These are phyloP conservation scores for Drosophila phalerata DNA, from an alignment of 2,888 invertebrate genomes.

Conservation along the genomic window DNA sequence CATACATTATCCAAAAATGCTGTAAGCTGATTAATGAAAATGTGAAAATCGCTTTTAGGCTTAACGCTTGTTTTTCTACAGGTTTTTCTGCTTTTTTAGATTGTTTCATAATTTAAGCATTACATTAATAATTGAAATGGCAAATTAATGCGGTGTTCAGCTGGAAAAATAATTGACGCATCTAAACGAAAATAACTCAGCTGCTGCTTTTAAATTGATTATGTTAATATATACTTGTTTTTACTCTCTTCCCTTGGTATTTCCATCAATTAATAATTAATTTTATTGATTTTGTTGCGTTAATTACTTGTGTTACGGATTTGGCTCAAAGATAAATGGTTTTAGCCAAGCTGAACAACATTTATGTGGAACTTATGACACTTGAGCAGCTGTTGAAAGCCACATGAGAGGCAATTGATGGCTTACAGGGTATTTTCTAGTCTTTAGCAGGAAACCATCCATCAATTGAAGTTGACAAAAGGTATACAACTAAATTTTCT, in stretches of 20 bases:
- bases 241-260: neutral
- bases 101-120: constrained; percentile 30
- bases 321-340: constrained; percentile 56
- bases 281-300: constrained; percentile 64
- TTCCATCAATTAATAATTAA: constrained; percentile 73
- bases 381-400: neutral
- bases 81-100: constrained; percentile 2
- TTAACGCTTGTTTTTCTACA: constrained; percentile 29
- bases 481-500: constrained; percentile 2
- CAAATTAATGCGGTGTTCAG: constrained; percentile 45
- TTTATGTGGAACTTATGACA: neutral
- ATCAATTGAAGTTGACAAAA: constrained; percentile 47
- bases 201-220: constrained; percentile 40
- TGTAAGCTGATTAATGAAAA: constrained; percentile 69
- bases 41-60: constrained; percentile 55
- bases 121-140: constrained; percentile 55
- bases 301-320: constrained; percentile 59
- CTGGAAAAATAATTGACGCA: constrained; percentile 16
- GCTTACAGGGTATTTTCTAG: constrained; percentile 22
- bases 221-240: constrained; percentile 53
- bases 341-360: constrained; percentile 6
- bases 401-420: neutral
- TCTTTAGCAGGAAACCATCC: constrained; percentile 22
- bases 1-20: neutral
- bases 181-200: constrained; percentile 18